phyloP scores from a whole-genome alignment of 2,797 vertebrate species.

The Sphenodon punctatus region DNA sequence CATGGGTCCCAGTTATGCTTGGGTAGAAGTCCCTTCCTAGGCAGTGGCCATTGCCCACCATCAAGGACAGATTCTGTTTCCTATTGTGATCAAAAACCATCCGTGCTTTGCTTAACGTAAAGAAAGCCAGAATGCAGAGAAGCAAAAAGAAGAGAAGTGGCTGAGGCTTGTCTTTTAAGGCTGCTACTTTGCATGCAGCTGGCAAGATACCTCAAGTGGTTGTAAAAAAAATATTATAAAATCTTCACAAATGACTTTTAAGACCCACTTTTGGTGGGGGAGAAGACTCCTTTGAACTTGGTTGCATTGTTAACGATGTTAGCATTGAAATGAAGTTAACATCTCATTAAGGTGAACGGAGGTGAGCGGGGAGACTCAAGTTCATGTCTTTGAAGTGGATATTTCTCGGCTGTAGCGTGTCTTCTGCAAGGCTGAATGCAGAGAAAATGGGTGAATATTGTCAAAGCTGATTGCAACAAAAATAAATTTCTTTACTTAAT shows the following conservation, averaged over 20 bases:
- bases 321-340: background rate
- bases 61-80: too few relatives aligned
- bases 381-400: background rate
- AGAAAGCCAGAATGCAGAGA: too few relatives aligned
- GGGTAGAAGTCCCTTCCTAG: too few relatives aligned
- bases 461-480: background rate
- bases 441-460: background rate
- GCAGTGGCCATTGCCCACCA: too few relatives aligned
- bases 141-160: too few relatives aligned
- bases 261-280: background rate
- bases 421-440: background rate
- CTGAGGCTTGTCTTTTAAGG: background rate
- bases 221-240: too few relatives aligned
- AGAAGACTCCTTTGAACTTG: background rate
- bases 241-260: background rate
- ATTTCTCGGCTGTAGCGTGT: background rate
- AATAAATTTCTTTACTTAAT: background rate
- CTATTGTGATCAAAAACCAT: too few relatives aligned
- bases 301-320: fast-evolving
- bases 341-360: constrained; percentile 10
- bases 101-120: too few relatives aligned
- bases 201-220: background rate
- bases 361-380: background rate
- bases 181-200: background rate
- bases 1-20: too few relatives aligned